These are phyloP conservation scores for Coleophora flavipennella DNA, from an alignment of 2,888 invertebrate species.

Conservation along the genomic window DNA sequence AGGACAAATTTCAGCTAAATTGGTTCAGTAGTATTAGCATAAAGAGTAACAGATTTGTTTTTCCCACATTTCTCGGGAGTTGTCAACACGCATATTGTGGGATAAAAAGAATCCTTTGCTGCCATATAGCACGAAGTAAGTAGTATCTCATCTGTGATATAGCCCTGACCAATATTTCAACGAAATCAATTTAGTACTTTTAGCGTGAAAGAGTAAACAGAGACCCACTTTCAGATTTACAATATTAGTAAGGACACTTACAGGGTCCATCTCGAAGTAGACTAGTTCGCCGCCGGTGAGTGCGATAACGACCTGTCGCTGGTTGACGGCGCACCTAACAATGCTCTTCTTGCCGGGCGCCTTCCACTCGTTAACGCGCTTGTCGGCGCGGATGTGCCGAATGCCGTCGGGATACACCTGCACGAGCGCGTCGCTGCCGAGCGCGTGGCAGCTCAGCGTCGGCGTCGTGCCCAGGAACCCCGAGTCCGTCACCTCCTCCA, in stretches of 20 bases:
- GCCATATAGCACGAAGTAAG: no score
- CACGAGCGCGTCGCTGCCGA: slow-evolving; percentile 97
- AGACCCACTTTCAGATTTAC: no score
- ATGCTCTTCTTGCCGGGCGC: slow-evolving; percentile 98
- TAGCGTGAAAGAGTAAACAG: no score
- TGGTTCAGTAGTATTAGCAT: no score
- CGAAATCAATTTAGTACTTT: no score
- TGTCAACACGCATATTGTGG: no score
- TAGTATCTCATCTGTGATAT: no score
- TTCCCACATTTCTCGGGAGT: no score
- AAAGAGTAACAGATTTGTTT: no score
- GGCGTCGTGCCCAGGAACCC: slow-evolving; percentile 99
- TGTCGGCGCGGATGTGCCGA: slow-evolving; percentile 97
- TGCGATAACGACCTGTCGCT: slow-evolving; percentile 98
- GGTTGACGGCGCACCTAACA: slow-evolving; percentile 98
- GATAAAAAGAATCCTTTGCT: no score
- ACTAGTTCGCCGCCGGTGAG: slow-evolving; percentile 97
- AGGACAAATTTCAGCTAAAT: no score
- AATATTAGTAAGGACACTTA: slow-evolving; percentile 62
- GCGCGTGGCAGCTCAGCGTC: slow-evolving; percentile 96
- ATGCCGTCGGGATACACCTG: slow-evolving; percentile 99
- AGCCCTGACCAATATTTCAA: no score
- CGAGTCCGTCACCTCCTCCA: slow-evolving; percentile 99
- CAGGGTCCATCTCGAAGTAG: slow-evolving; percentile 99
- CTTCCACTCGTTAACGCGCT: slow-evolving; percentile 99